Evolutionary conservation across 1,140 invertebrate species (phyloP).

Genomic region (Nasonia longicornis): DNA sequence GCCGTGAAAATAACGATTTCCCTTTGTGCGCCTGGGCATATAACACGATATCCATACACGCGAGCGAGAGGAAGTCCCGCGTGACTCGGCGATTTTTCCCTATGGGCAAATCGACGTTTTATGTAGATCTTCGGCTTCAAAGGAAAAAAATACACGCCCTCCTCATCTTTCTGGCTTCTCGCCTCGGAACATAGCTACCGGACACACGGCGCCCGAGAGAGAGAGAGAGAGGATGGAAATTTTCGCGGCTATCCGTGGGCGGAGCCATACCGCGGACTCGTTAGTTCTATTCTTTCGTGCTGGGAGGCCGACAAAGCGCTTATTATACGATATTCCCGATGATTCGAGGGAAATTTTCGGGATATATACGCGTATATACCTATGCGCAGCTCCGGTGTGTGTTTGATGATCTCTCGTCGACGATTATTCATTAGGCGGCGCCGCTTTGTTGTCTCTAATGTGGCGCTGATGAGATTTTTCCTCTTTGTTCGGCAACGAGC

Average conservation of each 20-base stretch:
- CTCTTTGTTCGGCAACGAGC: not conserved
- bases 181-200: conserved; percentile 50
- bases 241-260: conserved; percentile 36
- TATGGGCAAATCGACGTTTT: conserved; percentile 58
- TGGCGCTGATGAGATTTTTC: conserved; percentile 2
- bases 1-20: conserved; percentile 64
- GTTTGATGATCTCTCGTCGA: not conserved
- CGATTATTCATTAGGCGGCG: conserved; percentile 1
- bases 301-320: conserved; percentile 3
- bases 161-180: conserved; percentile 52
- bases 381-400: not conserved
- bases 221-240: conserved; percentile 33
- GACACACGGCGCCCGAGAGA: conserved; percentile 32
- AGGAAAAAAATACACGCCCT: conserved; percentile 54
- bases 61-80: conserved; percentile 39
- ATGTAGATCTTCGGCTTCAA: conserved; percentile 57
- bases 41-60: not conserved
- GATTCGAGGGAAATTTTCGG: conserved; percentile 27
- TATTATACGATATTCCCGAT: conserved; percentile 23
- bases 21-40: conserved; percentile 53
- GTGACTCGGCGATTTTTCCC: conserved; percentile 61
- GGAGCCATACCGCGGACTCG: conserved; percentile 5
- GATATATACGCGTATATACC: not conserved
- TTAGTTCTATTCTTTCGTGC: conserved; percentile 16
- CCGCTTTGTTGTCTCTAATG: not conserved